Percentiles rank a stretch among this genome's conserved stretches.
These are phyloP conservation scores for Drosophila gaucha DNA, from an alignment of 2,888 invertebrate species.

Conservation along the genomic window DNA sequence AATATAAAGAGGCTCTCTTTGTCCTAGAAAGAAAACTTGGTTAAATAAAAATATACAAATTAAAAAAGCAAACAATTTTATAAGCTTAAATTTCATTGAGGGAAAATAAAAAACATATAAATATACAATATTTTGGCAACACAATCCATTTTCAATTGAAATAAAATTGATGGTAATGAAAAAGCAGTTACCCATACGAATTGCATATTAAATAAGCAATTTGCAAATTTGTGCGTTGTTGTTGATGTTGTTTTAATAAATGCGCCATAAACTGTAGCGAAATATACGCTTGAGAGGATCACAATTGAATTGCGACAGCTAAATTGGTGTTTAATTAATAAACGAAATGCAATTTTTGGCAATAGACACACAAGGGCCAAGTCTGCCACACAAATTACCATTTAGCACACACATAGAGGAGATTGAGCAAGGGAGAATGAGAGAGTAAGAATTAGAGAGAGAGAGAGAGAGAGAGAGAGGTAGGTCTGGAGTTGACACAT, in stretches of 20 bases:
- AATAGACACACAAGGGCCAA: slow-evolving; percentile 24
- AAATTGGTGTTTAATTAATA: slow-evolving; percentile 79
- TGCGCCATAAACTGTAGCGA: slow-evolving; percentile 23
- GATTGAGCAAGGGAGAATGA: neutral
- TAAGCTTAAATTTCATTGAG: too few relatives aligned
- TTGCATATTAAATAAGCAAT: slow-evolving; percentile 35
- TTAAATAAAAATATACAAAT: too few relatives aligned
- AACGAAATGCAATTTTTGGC: slow-evolving; percentile 75
- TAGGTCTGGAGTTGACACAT: slow-evolving; percentile 27
- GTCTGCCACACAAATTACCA: slow-evolving; percentile 71
- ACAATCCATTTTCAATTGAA: too few relatives aligned
- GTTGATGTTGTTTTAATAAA: slow-evolving; percentile 31
- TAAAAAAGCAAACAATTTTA: too few relatives aligned
- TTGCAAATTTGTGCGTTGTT: slow-evolving; percentile 6
- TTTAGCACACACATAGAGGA: slow-evolving; percentile 41
- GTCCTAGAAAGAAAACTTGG: too few relatives aligned
- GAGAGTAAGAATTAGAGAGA: slow-evolving; percentile 1
- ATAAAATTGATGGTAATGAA: slow-evolving; percentile 4
- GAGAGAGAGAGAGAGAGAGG: neutral
- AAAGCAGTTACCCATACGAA: slow-evolving; percentile 6
- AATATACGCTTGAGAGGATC: slow-evolving; percentile 10
- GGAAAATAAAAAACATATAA: too few relatives aligned
- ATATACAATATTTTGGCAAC: too few relatives aligned
- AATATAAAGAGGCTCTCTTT: too few relatives aligned
- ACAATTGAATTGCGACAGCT: slow-evolving; percentile 70